Evolutionary conservation across 1,140 invertebrate species (phyloP).

Genomic region (Ooceraea biroi): DNA sequence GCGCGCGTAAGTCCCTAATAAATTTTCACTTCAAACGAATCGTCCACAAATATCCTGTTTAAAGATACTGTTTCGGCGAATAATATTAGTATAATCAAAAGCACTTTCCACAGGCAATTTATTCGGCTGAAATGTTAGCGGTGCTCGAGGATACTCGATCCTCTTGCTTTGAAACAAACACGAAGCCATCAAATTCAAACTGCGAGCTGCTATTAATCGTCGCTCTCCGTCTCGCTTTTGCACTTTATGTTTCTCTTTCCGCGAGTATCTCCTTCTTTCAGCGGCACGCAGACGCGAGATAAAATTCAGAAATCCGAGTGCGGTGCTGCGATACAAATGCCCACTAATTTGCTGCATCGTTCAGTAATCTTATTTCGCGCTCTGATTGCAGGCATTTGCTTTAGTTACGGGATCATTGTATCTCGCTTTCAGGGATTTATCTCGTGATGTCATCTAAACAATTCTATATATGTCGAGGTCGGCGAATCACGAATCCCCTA

Average conservation of each 20-base stretch:
- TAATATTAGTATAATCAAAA: slow-evolving; percentile 57
- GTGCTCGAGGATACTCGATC: slow-evolving; percentile 29
- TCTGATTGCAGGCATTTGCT: slow-evolving; percentile 48
- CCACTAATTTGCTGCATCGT: slow-evolving; percentile 36
- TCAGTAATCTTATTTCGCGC: slow-evolving; percentile 41
- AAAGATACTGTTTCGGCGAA: slow-evolving; percentile 35
- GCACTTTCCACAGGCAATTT: slow-evolving; percentile 27
- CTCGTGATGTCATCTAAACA: background rate
- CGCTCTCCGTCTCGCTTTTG: background rate
- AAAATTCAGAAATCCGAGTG: slow-evolving; percentile 33
- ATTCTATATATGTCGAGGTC: background rate
- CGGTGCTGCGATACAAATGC: slow-evolving; percentile 36
- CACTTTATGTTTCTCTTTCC: background rate
- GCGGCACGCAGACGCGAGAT: slow-evolving; percentile 19
- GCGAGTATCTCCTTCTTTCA: background rate
- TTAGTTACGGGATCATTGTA: slow-evolving; percentile 17
- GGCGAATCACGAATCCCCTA: slow-evolving; percentile 22
- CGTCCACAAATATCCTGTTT: slow-evolving; percentile 21
- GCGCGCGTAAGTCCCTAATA: background rate
- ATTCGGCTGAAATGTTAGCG: slow-evolving; percentile 44
- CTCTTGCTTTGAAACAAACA: slow-evolving; percentile 39
- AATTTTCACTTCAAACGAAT: slow-evolving; percentile 21
- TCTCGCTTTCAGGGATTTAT: slow-evolving; percentile 35
- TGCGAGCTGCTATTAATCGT: slow-evolving; percentile 20
- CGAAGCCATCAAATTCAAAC: slow-evolving; percentile 53